phyloP scores from a whole-genome alignment of 2,797 vertebrate genomes.

The Epinephelus malabaricus region DNA sequence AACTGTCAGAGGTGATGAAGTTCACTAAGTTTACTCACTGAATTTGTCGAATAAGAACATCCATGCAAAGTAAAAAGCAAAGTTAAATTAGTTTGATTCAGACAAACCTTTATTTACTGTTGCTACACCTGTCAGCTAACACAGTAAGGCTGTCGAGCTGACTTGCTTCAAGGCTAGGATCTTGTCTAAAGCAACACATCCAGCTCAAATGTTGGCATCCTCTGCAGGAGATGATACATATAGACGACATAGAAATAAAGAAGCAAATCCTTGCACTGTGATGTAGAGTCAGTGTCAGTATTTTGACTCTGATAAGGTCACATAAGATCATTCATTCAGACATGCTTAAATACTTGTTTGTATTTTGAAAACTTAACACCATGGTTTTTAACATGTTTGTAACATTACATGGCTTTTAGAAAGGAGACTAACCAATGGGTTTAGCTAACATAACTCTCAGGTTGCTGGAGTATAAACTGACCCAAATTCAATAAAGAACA shows the following conservation, averaged over 20 bases:
- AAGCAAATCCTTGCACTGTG: not conserved
- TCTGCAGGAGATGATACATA: not conserved
- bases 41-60: not conserved
- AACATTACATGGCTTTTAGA: no score
- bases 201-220: not conserved
- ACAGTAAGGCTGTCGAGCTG: not conserved
- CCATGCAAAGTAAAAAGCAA: not conserved
- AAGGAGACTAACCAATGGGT: no score
- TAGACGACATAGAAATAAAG: not conserved
- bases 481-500: no score
- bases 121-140: not conserved
- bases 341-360: no score
- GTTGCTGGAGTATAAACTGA: no score
- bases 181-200: not conserved
- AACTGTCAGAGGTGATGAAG: constrained; percentile 1
- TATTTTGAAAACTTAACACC: no score
- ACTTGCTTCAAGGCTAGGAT: not conserved
- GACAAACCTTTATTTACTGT: not conserved
- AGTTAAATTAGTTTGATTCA: no score
- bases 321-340: not conserved
- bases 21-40: not conserved
- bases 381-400: no score
- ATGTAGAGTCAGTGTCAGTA: not conserved
- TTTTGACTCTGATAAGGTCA: not conserved
- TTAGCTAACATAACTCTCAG: no score